phyloP scores from a whole-genome alignment of 2,888 invertebrate genomes.

The Cheilosia pagana region DNA sequence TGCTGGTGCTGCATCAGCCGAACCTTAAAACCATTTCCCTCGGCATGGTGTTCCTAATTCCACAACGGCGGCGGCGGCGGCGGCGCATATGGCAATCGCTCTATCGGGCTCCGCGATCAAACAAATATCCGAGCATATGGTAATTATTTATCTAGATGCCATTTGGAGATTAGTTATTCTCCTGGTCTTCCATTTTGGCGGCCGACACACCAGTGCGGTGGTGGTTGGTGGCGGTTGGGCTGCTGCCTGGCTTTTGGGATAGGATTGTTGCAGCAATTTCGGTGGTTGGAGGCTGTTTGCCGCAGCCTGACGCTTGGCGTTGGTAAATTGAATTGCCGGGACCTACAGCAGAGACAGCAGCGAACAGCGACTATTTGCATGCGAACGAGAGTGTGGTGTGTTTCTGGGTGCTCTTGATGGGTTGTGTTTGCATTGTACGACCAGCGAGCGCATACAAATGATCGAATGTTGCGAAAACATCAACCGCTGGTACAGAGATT shows the following conservation, averaged over 20 bases:
- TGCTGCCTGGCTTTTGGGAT: conserved; percentile 43
- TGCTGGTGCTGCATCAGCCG: conserved; percentile 29
- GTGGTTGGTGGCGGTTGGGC: conserved; percentile 1
- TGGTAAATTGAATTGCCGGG: conserved; percentile 62
- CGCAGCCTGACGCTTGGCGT: conserved; percentile 20
- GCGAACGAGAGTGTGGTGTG: conserved; percentile 33
- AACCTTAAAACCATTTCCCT: conserved; percentile 61
- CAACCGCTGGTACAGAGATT: conserved; percentile 52
- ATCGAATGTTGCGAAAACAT: conserved; percentile 72
- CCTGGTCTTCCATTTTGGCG: conserved; percentile 71
- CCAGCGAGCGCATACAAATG: conserved; percentile 50
- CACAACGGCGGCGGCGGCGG: conserved; percentile 2
- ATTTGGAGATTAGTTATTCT: conserved; percentile 75
- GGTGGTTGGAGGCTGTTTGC: conserved; percentile 67
- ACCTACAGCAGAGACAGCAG: conserved; percentile 61
- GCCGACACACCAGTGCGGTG: conserved; percentile 39
- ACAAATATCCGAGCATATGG: conserved; percentile 76
- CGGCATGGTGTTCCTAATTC: conserved; percentile 32
- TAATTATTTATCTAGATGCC: conserved; percentile 77
- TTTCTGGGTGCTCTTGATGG: conserved; percentile 28
- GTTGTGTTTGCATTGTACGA: conserved; percentile 43
- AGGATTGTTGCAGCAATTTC: conserved; percentile 52
- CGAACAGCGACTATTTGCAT: conserved; percentile 63
- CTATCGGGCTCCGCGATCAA: conserved; percentile 65
- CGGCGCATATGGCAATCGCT: conserved; percentile 67